A percentile compares a stretch with the other conserved stretches of the same genome.
Evolutionary conservation across 1,140 invertebrate species (phyloP).

Genomic region (Neodiprion lecontei): DNA sequence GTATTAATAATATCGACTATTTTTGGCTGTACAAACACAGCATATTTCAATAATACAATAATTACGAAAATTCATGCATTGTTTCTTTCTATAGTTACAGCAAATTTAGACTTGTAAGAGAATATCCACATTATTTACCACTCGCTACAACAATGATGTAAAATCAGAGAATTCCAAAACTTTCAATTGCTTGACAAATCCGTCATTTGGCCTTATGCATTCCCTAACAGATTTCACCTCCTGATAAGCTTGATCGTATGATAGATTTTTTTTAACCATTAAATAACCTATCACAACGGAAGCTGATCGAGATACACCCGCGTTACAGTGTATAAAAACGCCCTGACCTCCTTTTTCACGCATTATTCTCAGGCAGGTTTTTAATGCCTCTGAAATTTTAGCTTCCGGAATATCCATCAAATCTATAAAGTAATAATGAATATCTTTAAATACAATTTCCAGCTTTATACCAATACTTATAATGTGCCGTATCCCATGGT

Average conservation of each 20-base stretch:
- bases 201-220: conserved; percentile 79
- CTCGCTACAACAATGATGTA: background rate
- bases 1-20: too few relatives aligned
- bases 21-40: too few relatives aligned
- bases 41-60: conserved; percentile 34
- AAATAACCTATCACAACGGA: conserved; percentile 84
- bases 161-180: conserved; percentile 27
- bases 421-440: conserved; percentile 65
- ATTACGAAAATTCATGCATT: background rate
- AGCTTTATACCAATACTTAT: conserved; percentile 75
- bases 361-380: conserved; percentile 67
- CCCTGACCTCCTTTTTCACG: conserved; percentile 64
- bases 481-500: conserved; percentile 73
- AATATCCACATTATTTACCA: background rate
- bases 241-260: conserved; percentile 74
- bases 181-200: conserved; percentile 76
- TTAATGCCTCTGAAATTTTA: conserved; percentile 61
- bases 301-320: conserved; percentile 88
- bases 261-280: conserved; percentile 71
- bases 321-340: conserved; percentile 90
- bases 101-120: background rate
- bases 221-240: conserved; percentile 71
- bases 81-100: too few relatives aligned
- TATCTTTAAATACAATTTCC: conserved; percentile 50
- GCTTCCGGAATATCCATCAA: conserved; percentile 78